A percentile compares a stretch with the other conserved stretches of the same genome.
Evolutionary conservation across 2,113 vertebrate genomes (phyloP).

Genomic region (Melanostigma gelatinosum): DNA sequence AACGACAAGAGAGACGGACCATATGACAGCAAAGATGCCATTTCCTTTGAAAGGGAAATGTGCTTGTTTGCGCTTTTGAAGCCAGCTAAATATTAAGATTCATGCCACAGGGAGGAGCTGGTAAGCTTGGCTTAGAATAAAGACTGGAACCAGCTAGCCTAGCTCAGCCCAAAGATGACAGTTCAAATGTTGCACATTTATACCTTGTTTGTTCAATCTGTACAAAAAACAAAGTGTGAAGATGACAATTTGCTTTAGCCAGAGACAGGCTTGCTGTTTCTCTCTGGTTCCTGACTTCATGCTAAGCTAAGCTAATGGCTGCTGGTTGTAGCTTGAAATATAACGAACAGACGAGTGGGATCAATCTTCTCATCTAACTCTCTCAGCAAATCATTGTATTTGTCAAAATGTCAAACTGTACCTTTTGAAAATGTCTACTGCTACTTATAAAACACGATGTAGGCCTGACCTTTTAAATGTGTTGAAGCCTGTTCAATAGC

Average conservation of each 20-base stretch:
- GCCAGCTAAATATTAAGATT: neutral
- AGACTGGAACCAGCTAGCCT: neutral
- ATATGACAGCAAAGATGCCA: neutral
- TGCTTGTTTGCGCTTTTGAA: too few species aligned
- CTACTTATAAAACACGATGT: too few species aligned
- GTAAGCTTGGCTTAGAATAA: neutral
- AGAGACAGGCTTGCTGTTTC: too few species aligned
- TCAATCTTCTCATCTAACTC: too few species aligned
- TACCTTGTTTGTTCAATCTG: neutral
- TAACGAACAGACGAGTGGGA: too few species aligned
- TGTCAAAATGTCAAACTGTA: too few species aligned
- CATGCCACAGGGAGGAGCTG: neutral
- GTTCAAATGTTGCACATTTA: neutral
- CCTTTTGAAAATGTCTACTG: too few species aligned
- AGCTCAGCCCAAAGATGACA: neutral
- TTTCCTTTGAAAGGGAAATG: conserved; percentile 4
- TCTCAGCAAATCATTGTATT: too few species aligned
- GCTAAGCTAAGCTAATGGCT: too few species aligned
- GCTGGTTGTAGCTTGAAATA: too few species aligned
- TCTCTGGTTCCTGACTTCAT: too few species aligned
- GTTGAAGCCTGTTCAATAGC: neutral
- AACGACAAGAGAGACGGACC: conserved; percentile 17
- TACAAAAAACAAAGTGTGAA: too few species aligned
- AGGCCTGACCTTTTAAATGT: neutral
- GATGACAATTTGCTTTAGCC: neutral